A percentile compares a stretch with the other conserved stretches of the same genome.
These are phyloP conservation scores for Pagetopsis macropterus DNA, from an alignment of 2,797 vertebrate species.

Conservation along the genomic window DNA sequence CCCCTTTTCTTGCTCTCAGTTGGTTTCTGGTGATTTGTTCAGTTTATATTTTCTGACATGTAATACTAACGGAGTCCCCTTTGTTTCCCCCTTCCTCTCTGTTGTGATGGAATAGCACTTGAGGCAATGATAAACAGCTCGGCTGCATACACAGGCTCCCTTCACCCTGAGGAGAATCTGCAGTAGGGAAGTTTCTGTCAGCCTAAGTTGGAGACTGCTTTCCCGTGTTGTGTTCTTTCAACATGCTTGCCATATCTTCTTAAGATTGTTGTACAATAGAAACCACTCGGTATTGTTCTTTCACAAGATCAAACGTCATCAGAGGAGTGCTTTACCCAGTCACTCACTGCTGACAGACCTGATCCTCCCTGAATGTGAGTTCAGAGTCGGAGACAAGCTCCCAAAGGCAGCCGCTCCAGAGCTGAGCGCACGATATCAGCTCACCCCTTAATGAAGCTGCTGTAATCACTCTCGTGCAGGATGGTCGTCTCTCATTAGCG, in stretches of 20 bases:
- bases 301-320: constrained; percentile 67
- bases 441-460: constrained; percentile 70
- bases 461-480: constrained; percentile 76
- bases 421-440: constrained; percentile 35
- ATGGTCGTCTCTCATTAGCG: constrained; percentile 80
- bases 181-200: constrained; percentile 44
- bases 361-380: constrained; percentile 66
- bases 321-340: constrained; percentile 59
- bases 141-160: constrained; percentile 22
- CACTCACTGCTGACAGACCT: constrained; percentile 61
- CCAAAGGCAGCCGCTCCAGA: constrained; percentile 55
- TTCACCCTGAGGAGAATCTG: constrained; percentile 40
- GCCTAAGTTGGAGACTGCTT: constrained; percentile 43
- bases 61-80: constrained; percentile 57
- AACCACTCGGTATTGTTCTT: constrained; percentile 49
- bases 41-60: constrained; percentile 61
- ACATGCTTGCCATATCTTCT: constrained; percentile 40
- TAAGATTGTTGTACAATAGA: constrained; percentile 49
- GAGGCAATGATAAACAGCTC: constrained; percentile 56
- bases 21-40: constrained; percentile 60
- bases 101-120: constrained; percentile 55
- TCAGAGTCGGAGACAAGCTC: constrained; percentile 52
- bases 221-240: constrained; percentile 54
- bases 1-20: constrained; percentile 37
- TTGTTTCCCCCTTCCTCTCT: constrained; percentile 45